phyloP scores from a whole-genome alignment of 1,140 invertebrate genomes.

The Periplaneta americana region DNA sequence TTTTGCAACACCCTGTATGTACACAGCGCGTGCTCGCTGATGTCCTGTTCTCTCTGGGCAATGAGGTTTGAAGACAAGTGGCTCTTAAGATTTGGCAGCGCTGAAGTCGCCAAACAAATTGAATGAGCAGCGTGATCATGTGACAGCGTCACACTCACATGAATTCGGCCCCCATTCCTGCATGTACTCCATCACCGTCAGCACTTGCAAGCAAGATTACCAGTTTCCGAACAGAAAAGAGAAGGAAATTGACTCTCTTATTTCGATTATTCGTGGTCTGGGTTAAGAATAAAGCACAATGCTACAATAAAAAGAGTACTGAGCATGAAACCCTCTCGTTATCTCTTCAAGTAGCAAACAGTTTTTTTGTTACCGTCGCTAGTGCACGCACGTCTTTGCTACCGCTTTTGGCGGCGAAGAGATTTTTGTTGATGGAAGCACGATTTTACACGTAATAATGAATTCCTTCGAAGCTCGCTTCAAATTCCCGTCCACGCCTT shows the following conservation, averaged over 20 bases:
- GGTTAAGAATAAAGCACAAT: not conserved
- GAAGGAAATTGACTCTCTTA: not conserved
- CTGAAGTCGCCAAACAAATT: not conserved
- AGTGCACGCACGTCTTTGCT: not conserved
- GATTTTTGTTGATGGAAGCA: not conserved
- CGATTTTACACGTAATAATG: not conserved
- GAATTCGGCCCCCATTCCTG: not conserved
- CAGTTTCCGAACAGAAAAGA: not conserved
- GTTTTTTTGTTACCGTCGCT: not conserved
- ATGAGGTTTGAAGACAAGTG: no score
- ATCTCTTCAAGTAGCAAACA: not conserved
- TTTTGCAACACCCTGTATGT: no score
- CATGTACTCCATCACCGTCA: not conserved
- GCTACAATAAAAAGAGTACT: not conserved
- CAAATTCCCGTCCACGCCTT: no score
- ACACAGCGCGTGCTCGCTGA: no score
- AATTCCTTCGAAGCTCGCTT: not conserved
- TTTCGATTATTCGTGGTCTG: not conserved
- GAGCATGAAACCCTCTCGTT: not conserved
- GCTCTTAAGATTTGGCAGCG: not conserved
- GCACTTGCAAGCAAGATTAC: not conserved
- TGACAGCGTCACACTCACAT: not conserved
- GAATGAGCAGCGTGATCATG: not conserved
- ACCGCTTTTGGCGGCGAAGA: not conserved
- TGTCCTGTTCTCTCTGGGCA: no score